A percentile compares a stretch with the other conserved stretches of the same genome.
phyloP scores from a whole-genome alignment of 2,113 vertebrate species.

The Vanacampus margaritifer region DNA sequence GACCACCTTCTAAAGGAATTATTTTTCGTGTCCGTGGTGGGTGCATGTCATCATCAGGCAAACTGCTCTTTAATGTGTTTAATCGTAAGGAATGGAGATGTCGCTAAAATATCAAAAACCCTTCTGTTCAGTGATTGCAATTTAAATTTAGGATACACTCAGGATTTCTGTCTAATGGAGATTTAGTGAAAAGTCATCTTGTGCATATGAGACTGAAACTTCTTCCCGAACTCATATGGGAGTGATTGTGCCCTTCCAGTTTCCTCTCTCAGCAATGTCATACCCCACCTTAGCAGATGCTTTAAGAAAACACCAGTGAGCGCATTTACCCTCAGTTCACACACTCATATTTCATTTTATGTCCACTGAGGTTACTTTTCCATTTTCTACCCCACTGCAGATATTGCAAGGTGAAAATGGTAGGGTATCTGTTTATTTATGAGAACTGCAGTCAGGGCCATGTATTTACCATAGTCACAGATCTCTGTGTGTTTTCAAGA shows the following conservation, averaged over 20 bases:
- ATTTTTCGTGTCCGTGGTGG: slow-evolving; percentile 60
- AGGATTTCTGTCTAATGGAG: slow-evolving; percentile 11
- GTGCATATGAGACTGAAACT: slow-evolving; percentile 25
- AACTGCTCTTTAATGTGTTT: slow-evolving; percentile 41
- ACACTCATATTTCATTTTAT: slow-evolving; percentile 66
- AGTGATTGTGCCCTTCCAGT: slow-evolving; percentile 61
- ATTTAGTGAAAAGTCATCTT: slow-evolving; percentile 30
- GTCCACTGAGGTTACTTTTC: slow-evolving; percentile 60
- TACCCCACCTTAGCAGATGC: slow-evolving; percentile 63
- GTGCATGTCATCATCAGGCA: slow-evolving; percentile 51
- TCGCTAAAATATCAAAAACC: slow-evolving; percentile 16
- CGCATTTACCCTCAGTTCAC: slow-evolving; percentile 66
- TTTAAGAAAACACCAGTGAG: slow-evolving; percentile 66
- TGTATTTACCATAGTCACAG: slow-evolving; percentile 43
- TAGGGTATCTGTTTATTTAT: slow-evolving; percentile 62
- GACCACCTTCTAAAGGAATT: slow-evolving; percentile 69
- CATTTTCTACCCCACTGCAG: slow-evolving; percentile 54
- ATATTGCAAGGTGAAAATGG: slow-evolving; percentile 54
- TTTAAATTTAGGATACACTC: slow-evolving; percentile 4
- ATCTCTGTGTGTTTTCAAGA: slow-evolving; percentile 51
- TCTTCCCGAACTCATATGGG: slow-evolving; percentile 52
- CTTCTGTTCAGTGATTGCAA: slow-evolving; percentile 22
- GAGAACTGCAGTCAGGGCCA: slow-evolving; percentile 42
- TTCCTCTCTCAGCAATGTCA: slow-evolving; percentile 68
- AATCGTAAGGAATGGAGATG: slow-evolving; percentile 14